A percentile compares a stretch with the other conserved stretches of the same genome.
phyloP scores from a whole-genome alignment of 2,888 invertebrate species.

The Andrena hattorfiana region DNA sequence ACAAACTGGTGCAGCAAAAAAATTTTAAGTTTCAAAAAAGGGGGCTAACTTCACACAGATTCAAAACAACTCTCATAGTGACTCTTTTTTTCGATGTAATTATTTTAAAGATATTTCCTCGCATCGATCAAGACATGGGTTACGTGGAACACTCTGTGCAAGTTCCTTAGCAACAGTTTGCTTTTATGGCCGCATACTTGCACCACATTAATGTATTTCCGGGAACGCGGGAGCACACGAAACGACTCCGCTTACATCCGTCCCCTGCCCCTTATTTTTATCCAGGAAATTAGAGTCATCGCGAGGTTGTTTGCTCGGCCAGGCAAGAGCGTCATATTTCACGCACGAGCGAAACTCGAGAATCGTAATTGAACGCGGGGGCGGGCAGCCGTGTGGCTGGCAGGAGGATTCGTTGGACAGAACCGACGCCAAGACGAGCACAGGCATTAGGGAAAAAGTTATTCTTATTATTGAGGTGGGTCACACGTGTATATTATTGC shows the following conservation, averaged over 20 bases:
- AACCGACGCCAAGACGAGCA: constrained; percentile 52
- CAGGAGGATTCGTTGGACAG: constrained; percentile 50
- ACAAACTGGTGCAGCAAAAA: no score
- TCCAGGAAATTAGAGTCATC: constrained; percentile 56
- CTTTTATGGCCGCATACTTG: not conserved
- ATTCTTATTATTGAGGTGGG: constrained; percentile 73
- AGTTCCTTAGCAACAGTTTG: not conserved
- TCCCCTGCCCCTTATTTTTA: constrained; percentile 25
- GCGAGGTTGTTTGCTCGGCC: constrained; percentile 44
- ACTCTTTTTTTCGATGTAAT: no score
- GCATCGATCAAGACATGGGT: not conserved
- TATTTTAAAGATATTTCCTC: no score
- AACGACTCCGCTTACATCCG: constrained; percentile 23
- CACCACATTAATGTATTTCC: constrained; percentile 28
- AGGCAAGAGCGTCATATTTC: constrained; percentile 54
- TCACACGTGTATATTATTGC: constrained; percentile 80
- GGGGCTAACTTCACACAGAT: no score
- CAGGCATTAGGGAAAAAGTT: constrained; percentile 66
- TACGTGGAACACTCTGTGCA: not conserved
- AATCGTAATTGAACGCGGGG: constrained; percentile 63
- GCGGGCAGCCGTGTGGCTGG: not conserved
- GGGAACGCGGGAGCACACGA: not conserved
- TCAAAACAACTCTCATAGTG: no score
- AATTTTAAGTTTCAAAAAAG: no score
- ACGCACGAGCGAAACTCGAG: constrained; percentile 61